Base-by-base conservation (phyloP, 1,140 invertebrate genomes). In the Holotrichia oblita region DNA sequence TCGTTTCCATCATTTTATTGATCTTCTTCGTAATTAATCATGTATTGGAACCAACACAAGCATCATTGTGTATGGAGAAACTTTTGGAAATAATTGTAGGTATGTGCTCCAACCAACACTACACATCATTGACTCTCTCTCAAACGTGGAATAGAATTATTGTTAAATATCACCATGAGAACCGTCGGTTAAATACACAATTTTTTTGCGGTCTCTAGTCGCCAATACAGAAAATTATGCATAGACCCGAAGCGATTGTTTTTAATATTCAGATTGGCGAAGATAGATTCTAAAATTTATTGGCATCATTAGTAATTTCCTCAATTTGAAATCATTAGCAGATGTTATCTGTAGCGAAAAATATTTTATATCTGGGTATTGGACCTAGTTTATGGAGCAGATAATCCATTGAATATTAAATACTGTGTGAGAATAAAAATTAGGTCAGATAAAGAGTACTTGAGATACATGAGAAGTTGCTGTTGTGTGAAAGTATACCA, bases 91-190 rank as follows among this genome's bases (percentile, higher is more conserved):
- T 14, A 14, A 55, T 17, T 17, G 48, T 55, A 55, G 14, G n/a
- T 2, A 34, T 17, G n/a, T 6, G 3, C 6, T 17, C 48, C 48
- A 69, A 69, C 20, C 61, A 74, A 74, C 41, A 74, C 73, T 34
- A 74, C 73, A 74, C 73, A 20, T 41, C 17, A 74, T 41, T 74
- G 73, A 42, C 73, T 41, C 73, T 40, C 12, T 44, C 8, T 34
- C 14, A 42, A 27, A 41, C 73, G 61, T 69, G 24, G 22, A 69
- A 74, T 10, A 41, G 34, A 74, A 44, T 40, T 73, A 73, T 73
- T 74, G 41, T 74, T 74, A 74, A 74, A 74, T 74, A 74, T 74
- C 40, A 74, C 73, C 73, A 74, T 74, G 73, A 74, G 73, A 74
- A 74, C 1, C 73, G 40, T 69, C 22, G 61, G 22, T 34, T 69